Evolutionary conservation across 2,797 vertebrate genomes (phyloP).

Genomic region (Lerista edwardsae): DNA sequence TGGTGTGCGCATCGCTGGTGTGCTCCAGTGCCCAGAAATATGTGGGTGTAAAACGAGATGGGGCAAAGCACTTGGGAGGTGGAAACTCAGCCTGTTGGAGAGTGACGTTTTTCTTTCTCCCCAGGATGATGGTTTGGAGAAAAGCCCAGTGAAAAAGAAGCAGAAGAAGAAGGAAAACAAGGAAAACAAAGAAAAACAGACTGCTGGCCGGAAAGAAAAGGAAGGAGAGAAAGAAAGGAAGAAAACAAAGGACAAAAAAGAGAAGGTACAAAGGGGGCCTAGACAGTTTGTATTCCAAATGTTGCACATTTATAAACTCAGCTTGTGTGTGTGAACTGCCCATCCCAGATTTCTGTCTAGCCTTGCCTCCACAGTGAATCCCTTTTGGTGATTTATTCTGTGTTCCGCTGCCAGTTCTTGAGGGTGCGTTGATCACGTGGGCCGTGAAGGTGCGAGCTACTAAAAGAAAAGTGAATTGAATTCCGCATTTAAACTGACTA

Average conservation of each 20-base stretch:
- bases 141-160: conserved; percentile 91
- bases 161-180: conserved; percentile 98
- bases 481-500: too few species aligned
- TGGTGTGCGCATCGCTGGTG: not conserved
- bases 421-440: too few species aligned
- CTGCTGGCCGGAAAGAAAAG: conserved; percentile 89
- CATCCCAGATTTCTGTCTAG: too few species aligned
- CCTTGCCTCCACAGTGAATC: too few species aligned
- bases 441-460: too few species aligned
- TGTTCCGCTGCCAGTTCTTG: too few species aligned
- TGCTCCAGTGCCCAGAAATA: not conserved
- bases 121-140: conserved; percentile 91
- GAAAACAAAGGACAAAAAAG: conserved; percentile 88
- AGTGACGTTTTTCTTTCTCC: not conserved
- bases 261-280: conserved; percentile 83
- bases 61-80: too few species aligned
- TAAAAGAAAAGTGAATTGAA: too few species aligned
- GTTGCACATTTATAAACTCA: too few species aligned
- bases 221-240: conserved; percentile 92
- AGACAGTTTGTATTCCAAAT: not conserved
- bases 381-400: too few species aligned
- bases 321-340: too few species aligned
- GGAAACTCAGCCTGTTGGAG: too few species aligned
- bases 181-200: conserved; percentile 97
- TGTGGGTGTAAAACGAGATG: not conserved